Conservation (phyloP, 2,113 vertebrate genomes). For the Actenoides hombroni region DNA sequence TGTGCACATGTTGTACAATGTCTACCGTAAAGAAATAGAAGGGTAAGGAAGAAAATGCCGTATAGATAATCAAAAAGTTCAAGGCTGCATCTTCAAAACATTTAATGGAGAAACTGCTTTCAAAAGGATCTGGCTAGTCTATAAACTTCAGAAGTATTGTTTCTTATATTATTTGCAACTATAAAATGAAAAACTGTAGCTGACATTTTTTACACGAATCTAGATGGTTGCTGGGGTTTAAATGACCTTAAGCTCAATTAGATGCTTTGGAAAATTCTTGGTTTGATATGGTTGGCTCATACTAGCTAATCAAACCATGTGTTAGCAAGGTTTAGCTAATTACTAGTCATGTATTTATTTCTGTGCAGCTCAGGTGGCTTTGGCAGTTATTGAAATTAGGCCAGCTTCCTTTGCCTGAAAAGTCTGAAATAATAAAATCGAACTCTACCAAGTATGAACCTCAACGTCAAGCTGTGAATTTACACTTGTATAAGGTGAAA, state of each 20-base stretch:
- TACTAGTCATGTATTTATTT: conserved; percentile 31
- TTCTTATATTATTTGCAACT: conserved; percentile 50
- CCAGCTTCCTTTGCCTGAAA: background rate
- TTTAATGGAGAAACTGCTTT: conserved; percentile 1
- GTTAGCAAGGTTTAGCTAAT: conserved; percentile 31
- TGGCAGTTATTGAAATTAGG: conserved; percentile 18
- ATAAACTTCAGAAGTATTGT: conserved; percentile 18
- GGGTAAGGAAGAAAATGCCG: background rate
- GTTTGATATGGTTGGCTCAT: background rate
- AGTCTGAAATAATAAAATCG: background rate
- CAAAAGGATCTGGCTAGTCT: background rate
- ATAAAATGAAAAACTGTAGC: conserved; percentile 48
- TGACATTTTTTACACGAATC: background rate
- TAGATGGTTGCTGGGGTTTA: background rate
- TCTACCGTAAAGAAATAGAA: fast-evolving
- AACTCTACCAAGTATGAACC: background rate
- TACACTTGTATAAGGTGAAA: background rate
- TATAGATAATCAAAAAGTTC: background rate
- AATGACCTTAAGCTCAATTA: background rate
- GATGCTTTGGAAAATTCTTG: background rate
- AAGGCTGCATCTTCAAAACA: background rate
- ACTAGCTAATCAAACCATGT: conserved; percentile 14
- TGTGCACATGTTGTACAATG: background rate
- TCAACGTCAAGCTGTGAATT: background rate
- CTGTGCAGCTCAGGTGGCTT: background rate